Base-by-base conservation (phyloP, 1,140 invertebrate species). In the Belonocnema kinseyi region DNA sequence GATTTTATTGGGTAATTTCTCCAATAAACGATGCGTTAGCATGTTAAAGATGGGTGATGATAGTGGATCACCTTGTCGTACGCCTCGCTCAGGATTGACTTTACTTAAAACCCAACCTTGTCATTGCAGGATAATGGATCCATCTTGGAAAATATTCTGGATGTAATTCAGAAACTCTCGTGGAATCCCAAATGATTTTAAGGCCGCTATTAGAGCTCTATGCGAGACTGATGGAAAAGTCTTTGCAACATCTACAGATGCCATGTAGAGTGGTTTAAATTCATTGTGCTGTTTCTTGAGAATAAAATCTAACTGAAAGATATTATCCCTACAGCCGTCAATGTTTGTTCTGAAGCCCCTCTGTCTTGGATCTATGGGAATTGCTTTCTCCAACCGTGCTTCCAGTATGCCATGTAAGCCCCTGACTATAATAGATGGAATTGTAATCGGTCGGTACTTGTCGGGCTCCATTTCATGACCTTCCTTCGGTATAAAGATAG, bases 171-270 rank as follows among this genome's bases (percentile, higher is more conserved):
- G 40, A 0, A 82, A 50, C 17, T 70, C 72, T 2, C 26, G 14
- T 14, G 76, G 81, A 2, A 78, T 7, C 0, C 74, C 58, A 11
- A 26, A 33, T 0, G 73, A 21, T 11, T 56, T 54, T 6, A 90
- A 51, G 0, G 80, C 81, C 3, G 33, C 53, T 8, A 56, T 26
- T 16, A 87, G 77, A 26, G 86, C 83, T 0, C 75, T 8, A 72
- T 88, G 88, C 0, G 83, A 79, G 0, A 90, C 84, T 2, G 85
- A 83, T 14, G 89, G 88, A 70, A 89, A 91, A 26, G 90, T 90
- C 83, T 92, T 92, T 10, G 82, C 74, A 1, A 80, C 74, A 50
- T 84, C 83, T 0, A 84, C 7, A 0, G 77, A 74, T 3, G 56
- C 79, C 2, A 82, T 13, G 16, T 83, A 80, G 0, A 83, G 51